Evolutionary conservation across 1,140 invertebrate species (phyloP), one percentile per base, ranked within the genome.

Genomic region (Nomia melanderi): DNA sequence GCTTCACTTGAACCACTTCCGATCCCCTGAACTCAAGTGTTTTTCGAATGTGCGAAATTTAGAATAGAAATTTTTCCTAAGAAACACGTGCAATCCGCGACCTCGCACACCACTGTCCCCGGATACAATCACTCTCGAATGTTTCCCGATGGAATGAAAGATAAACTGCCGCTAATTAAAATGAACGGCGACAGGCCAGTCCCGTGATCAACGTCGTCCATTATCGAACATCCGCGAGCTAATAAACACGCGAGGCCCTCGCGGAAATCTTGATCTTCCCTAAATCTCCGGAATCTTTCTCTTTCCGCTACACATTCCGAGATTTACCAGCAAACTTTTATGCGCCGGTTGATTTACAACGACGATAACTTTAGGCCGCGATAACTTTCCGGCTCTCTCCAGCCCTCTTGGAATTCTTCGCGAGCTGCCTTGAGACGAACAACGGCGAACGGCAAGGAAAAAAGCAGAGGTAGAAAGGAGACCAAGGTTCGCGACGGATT

Each of bases 241-340:
- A 50, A 50, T n/a, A 50, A 50, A 50, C 47, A 50, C 47, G 47
- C n/a, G 41, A 17, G 20, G n/a, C n/a, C 47, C 7, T 0, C 4
- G 20, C 20, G 20, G 47, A 17, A n/a, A 50, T n/a, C n/a, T n/a
- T 8, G 47, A 50, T n/a, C n/a, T 29, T 29, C n/a, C n/a, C 31
- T n/a, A 59, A 63, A 53, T 53, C 47, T 63, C 56, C 2, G 20
- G 36, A 29, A 60, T 60, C 25, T 7, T 39, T 41, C 9, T 0
- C 23, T 3, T 2, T 29, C 44, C 29, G 47, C 47, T 8, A n/a
- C 47, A 6, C 72, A 20, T 31, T 50, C 23, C 33, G 47, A 56
- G 72, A 74, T 74, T 74, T 74, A 74, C 72, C 56, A 47, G n/a
- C 11, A 36, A 67, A 69, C 65, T 67, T 76, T 76, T 57, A 59